Evolutionary conservation across 2,888 invertebrate species (phyloP), one percentile per base, ranked within the genome.

Genomic region (Phoenoteleia sp.): DNA sequence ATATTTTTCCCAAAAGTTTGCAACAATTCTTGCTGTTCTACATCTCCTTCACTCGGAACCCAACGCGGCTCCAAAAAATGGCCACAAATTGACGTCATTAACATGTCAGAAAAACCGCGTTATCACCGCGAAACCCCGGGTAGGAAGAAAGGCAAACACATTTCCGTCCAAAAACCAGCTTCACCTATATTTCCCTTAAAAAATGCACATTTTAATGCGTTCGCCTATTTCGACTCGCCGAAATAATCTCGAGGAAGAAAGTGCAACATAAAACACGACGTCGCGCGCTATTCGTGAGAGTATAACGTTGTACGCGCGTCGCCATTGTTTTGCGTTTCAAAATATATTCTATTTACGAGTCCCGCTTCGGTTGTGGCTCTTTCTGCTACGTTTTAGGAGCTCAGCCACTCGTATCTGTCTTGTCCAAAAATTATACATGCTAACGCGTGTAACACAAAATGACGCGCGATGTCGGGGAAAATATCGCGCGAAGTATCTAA

Each of bases 131-230:
- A 3, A 60, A 42, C 33, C 60, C 7, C 25, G 29, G 47, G 60
- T 47, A 54, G 64, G 74, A 49, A 67, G 60, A 81, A 72, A 72
- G 58, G 62, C 36, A 19, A 62, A 47, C 75, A 52, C 39, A 67
- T 75, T 81, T 62, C 56, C 69, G 58, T 64, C 47, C 76, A 36
- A 82, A 82, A 71, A 71, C 47, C 45, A 39, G 71, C 47, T 54
- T 69, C 75, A 9, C 71, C 64, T 76, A 76, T 82, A 76, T 82
- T 71, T 82, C 58, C 49, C 69, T 64, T 82, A 66, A 76, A 82
- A 82, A 76, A 82, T 82, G 76, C 58, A 82, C 76, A 76, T 82
- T 82, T 82, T 82, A 82, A 82, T 77, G 82, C 52, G 39, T 72
- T 77, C 71, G 69, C 77, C 74, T 64, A 60, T 82, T 71, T 66